Evolutionary conservation across 2,888 invertebrate genomes (phyloP).

Genomic region (Aphidoletes aphidimyza): DNA sequence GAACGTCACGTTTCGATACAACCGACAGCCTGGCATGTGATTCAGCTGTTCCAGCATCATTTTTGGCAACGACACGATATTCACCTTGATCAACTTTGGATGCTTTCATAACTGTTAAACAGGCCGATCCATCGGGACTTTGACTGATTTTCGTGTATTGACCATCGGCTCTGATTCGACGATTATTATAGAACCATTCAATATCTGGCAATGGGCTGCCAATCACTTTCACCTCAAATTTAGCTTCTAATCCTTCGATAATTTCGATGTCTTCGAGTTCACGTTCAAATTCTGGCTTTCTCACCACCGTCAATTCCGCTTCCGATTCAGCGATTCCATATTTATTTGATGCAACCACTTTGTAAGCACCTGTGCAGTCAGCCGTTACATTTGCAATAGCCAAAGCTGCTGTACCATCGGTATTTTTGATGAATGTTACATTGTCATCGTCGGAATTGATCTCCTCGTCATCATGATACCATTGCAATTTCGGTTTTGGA

Average conservation of each 20-base stretch:
- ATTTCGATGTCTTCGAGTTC: constrained; percentile 86
- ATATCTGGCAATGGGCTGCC: constrained; percentile 73
- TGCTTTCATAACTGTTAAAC: constrained; percentile 62
- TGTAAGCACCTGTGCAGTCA: constrained; percentile 79
- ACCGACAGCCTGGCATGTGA: constrained; percentile 68
- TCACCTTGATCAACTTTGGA: constrained; percentile 82
- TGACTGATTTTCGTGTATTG: not conserved
- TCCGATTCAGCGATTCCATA: constrained; percentile 89
- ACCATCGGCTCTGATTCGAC: not conserved
- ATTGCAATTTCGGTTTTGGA: constrained; percentile 84
- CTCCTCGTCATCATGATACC: constrained; percentile 86
- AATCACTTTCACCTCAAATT: constrained; percentile 91
- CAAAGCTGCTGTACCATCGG: constrained; percentile 70
- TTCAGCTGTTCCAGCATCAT: constrained; percentile 74
- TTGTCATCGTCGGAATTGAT: constrained; percentile 82
- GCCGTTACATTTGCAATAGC: constrained; percentile 76
- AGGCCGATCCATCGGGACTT: not conserved
- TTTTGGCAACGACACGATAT: constrained; percentile 77
- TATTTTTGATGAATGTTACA: constrained; percentile 32
- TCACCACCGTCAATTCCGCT: constrained; percentile 63
- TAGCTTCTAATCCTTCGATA: constrained; percentile 87
- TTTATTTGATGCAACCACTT: constrained; percentile 80
- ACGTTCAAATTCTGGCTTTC: constrained; percentile 48
- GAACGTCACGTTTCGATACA: constrained; percentile 47
- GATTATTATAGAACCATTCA: not conserved